Conservation (phyloP, 2,113 vertebrate species). For the Aleadryas rufinucha region DNA sequence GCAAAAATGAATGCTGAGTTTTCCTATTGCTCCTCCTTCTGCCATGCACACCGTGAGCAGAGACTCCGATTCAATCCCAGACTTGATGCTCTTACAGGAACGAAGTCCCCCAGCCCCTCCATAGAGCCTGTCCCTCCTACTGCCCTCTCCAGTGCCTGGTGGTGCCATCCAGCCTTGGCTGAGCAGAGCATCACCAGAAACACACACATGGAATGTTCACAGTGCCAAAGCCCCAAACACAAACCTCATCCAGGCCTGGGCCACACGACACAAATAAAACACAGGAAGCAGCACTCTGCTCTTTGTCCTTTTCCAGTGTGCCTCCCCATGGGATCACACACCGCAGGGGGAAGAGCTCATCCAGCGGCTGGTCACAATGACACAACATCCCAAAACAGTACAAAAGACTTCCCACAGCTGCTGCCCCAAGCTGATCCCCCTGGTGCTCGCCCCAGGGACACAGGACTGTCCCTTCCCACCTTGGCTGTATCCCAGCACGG, state of each 20-base stretch:
- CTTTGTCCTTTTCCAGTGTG: background rate
- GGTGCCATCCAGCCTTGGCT: background rate
- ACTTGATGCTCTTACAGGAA: background rate
- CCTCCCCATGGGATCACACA: background rate
- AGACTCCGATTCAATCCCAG: fast-evolving
- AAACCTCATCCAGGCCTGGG: background rate
- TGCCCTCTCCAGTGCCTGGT: background rate
- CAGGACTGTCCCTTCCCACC: background rate
- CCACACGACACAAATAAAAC: background rate
- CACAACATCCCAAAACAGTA: background rate
- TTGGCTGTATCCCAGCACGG: background rate
- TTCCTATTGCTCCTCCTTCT: background rate
- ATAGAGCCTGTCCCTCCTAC: background rate
- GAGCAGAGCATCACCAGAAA: background rate
- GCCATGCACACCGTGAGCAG: background rate
- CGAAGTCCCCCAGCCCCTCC: background rate
- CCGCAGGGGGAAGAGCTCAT: background rate
- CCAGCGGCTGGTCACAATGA: background rate
- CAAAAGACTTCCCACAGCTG: background rate
- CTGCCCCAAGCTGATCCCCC: background rate
- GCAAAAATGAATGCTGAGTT: background rate
- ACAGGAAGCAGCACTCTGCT: background rate
- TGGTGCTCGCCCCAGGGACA: background rate
- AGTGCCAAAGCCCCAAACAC: background rate
- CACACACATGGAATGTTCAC: background rate